Evolutionary conservation across 2,797 vertebrate genomes (phyloP).

Genomic region (Prionace glauca): DNA sequence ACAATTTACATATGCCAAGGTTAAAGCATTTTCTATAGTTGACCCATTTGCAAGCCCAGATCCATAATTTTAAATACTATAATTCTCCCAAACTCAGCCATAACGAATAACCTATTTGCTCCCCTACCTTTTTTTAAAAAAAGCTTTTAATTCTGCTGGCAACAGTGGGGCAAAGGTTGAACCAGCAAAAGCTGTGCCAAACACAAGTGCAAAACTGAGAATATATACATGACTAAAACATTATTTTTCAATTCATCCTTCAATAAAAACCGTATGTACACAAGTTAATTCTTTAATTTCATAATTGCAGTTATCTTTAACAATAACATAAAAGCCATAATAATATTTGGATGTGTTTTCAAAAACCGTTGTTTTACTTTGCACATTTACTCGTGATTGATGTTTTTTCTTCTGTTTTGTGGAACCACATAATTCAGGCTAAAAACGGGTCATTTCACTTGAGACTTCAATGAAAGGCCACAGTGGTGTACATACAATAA

Average conservation of each 20-base stretch:
- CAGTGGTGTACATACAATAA: not conserved
- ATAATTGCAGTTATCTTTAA: not conserved
- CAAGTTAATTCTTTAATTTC: not conserved
- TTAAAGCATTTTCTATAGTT: not conserved
- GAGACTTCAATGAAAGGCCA: not conserved
- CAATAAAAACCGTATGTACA: not conserved
- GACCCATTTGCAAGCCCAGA: not conserved
- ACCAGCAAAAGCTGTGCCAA: not conserved
- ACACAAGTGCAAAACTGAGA: not conserved
- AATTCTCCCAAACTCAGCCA: not conserved
- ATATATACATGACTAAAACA: not conserved
- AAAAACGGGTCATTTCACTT: not conserved
- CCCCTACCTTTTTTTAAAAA: not conserved
- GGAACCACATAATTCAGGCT: not conserved
- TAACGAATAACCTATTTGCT: not conserved
- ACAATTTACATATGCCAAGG: not conserved
- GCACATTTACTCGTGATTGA: not conserved
- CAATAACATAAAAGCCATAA: not conserved
- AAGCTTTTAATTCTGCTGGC: not conserved
- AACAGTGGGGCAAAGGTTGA: not conserved
- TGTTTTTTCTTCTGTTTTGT: slow-evolving; percentile 3
- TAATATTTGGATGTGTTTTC: not conserved
- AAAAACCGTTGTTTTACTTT: not conserved
- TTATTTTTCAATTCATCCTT: not conserved
- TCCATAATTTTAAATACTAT: not conserved